These are phyloP conservation scores for Drosophila vallismaia DNA, from an alignment of 2,888 invertebrate genomes.

Conservation along the genomic window DNA sequence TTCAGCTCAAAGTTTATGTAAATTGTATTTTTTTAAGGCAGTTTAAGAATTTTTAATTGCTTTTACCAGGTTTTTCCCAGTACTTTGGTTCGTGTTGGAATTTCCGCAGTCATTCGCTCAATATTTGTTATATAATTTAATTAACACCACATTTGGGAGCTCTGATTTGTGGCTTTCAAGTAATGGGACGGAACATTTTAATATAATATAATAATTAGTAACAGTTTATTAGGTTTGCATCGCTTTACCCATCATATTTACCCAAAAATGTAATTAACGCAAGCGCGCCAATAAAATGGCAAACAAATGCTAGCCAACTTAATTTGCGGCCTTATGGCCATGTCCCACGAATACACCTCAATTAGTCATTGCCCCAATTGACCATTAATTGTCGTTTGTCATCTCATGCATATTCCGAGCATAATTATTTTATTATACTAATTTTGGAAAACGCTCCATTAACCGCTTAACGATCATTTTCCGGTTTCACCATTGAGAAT, in stretches of 20 bases:
- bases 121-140: constrained; percentile 41
- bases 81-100: constrained; percentile 22
- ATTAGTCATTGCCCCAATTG: constrained; percentile 27
- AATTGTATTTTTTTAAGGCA: constrained; percentile 11
- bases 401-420: constrained; percentile 27
- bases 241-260: not conserved
- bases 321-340: constrained; percentile 30
- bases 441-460: constrained; percentile 24
- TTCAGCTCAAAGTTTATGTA: constrained; percentile 30
- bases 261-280: constrained; percentile 30
- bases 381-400: constrained; percentile 21
- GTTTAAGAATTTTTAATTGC: constrained; percentile 35
- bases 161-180: constrained; percentile 27
- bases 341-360: constrained; percentile 21
- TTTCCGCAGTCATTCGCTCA: not conserved
- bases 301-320: constrained; percentile 30
- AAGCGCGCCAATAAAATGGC: constrained; percentile 20
- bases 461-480: constrained; percentile 11
- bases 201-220: constrained; percentile 19
- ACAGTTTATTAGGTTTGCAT: not conserved
- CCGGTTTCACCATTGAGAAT: not conserved
- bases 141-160: constrained; percentile 45
- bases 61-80: constrained; percentile 36
- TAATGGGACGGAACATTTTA: not conserved
- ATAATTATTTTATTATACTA: constrained; percentile 22